Evolutionary conservation across 1,140 invertebrate species (phyloP), one percentile per base, ranked within the genome.

Genomic region (Ridgeia piscesae): DNA sequence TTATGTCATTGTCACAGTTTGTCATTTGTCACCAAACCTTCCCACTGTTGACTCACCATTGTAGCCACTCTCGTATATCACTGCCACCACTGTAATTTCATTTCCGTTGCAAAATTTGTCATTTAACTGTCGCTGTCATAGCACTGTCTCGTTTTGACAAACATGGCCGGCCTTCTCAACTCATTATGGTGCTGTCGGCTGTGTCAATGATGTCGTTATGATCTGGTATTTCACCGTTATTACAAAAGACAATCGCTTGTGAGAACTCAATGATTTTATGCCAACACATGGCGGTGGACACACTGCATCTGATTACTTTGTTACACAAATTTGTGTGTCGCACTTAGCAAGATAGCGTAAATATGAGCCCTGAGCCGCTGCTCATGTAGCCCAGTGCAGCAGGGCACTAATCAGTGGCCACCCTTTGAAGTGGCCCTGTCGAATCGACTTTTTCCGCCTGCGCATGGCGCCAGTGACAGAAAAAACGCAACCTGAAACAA

Each of bases 91-190:
- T 92, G 42, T 89, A 31, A 58, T 34, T 11, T 77, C n/a, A 33
- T 92, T 92, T n/a, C 58, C n/a, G 33, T 50, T 33, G 35, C 33
- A 42, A 92, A 91, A 89, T 89, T 88, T 91, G 91, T 92, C 89
- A 77, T 77, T 58, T 92, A 92, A 89, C 58, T 77, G 27, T 77
- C 58, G 27, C 58, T 77, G 58, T 77, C 58, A 77, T 77, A 77
- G 58, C 58, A 17, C 11, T 27, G 58, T 93, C 89, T 89, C 91
- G 34, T 33, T 89, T 35, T 35, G 34, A 33, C 48, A 92, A n/a
- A 34, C 58, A 17, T 92, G 35, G 42, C 35, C n/a, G 33, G 17
- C 17, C 58, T 89, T 92, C n/a, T 31, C 33, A 35, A 34, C n/a
- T 35, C 11, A 31, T 35, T 35, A 35, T 34, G 31, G 58, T 77